A percentile compares a stretch with the other conserved stretches of the same genome.
phyloP scores from a whole-genome alignment of 1,140 invertebrate species.

The Vanessa tameamea region DNA sequence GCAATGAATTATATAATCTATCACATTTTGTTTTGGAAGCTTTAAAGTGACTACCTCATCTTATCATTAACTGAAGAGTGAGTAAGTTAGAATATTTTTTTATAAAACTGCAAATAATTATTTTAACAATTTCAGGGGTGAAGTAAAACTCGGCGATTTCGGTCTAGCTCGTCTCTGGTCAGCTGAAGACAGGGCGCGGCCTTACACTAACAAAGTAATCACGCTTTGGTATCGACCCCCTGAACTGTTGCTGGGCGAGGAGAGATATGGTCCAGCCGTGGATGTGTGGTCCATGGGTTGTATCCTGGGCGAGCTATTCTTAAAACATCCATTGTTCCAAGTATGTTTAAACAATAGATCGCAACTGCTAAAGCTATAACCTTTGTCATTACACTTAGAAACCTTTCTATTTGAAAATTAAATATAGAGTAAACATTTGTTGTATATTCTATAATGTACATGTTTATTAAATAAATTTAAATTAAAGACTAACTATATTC shows the following conservation, averaged over 20 bases:
- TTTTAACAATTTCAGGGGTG: conserved; percentile 86
- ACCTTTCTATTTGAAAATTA: too few species aligned
- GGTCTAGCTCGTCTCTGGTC: conserved; percentile 97
- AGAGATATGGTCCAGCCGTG: conserved; percentile 98
- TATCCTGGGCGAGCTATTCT: conserved; percentile 98
- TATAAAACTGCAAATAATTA: neutral
- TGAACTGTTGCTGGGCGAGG: conserved; percentile 97
- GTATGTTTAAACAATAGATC: conserved; percentile 67
- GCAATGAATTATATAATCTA: too few species aligned
- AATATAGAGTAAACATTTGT: too few species aligned
- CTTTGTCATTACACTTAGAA: too few species aligned
- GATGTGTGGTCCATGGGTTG: conserved; percentile 99
- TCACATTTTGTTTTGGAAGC: too few species aligned
- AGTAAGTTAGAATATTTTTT: too few species aligned
- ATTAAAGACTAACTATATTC: neutral
- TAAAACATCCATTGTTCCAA: conserved; percentile 97
- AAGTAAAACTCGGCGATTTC: conserved; percentile 99
- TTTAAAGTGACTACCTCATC: too few species aligned
- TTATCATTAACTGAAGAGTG: too few species aligned
- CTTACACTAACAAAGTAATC: conserved; percentile 99
- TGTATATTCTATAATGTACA: neutral
- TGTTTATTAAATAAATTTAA: neutral
- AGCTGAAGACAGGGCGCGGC: conserved; percentile 95
- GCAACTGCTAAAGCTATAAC: too few species aligned
- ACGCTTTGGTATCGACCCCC: conserved; percentile 99